Evolutionary conservation across 2,888 invertebrate species (phyloP).

Genomic region (Lycia hirtaria): DNA sequence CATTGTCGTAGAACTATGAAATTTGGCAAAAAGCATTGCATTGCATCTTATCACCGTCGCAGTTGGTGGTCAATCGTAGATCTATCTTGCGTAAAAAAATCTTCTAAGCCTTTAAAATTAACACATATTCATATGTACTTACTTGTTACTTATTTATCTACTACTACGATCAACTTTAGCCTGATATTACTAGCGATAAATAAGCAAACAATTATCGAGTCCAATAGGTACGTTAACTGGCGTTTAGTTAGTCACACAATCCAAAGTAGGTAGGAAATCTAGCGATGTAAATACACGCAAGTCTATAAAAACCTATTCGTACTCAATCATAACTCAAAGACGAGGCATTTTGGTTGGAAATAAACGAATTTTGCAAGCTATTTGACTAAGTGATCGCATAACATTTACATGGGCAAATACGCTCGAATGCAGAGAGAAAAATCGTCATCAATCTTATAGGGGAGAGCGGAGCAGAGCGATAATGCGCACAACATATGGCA

Average conservation of each 20-base stretch:
- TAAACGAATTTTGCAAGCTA: slow-evolving; percentile 67
- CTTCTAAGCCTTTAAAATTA: too few species aligned
- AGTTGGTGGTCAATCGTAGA: too few species aligned
- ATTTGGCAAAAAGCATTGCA: too few species aligned
- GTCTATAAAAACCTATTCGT: not conserved
- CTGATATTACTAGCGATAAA: not conserved
- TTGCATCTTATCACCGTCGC: too few species aligned
- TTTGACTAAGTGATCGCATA: slow-evolving; percentile 80
- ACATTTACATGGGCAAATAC: slow-evolving; percentile 84
- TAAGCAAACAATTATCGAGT: not conserved
- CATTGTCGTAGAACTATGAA: too few species aligned
- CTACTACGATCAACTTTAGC: not conserved
- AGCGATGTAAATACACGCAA: not conserved
- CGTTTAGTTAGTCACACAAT: not conserved
- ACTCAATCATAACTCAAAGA: slow-evolving; percentile 11
- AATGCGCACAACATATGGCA: slow-evolving; percentile 82
- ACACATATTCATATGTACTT: too few species aligned
- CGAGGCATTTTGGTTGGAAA: slow-evolving; percentile 26
- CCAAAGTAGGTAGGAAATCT: not conserved
- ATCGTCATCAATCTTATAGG: slow-evolving; percentile 81
- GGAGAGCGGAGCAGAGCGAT: slow-evolving; percentile 59
- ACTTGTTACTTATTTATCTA: too few species aligned
- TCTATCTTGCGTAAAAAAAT: too few species aligned
- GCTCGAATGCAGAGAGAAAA: slow-evolving; percentile 71
- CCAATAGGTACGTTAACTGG: too few species aligned